Conservation (phyloP, 2,113 vertebrate genomes). For the Clupea harengus region DNA sequence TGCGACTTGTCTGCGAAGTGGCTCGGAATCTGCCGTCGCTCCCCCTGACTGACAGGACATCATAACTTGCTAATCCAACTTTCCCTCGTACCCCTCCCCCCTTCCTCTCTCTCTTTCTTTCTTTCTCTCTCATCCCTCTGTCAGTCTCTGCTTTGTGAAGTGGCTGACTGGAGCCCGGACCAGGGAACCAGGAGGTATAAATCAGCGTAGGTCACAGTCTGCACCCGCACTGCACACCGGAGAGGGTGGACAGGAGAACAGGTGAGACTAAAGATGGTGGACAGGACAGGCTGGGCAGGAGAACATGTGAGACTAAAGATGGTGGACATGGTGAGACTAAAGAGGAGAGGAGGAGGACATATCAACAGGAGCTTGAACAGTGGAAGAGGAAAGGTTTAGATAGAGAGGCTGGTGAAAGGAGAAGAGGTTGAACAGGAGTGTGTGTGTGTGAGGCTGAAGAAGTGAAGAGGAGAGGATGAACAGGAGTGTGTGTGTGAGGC, state of each 20-base stretch:
- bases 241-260: not conserved
- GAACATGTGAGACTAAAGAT: too few species aligned
- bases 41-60: slow-evolving; percentile 64
- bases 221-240: not conserved
- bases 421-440: too few species aligned
- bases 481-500: too few species aligned
- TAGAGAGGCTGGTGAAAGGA: too few species aligned
- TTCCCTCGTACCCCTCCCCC: slow-evolving; percentile 15
- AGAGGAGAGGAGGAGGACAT: not conserved
- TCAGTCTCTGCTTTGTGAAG: not conserved
- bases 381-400: too few species aligned
- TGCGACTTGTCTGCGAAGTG: slow-evolving; percentile 77
- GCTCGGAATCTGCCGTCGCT: slow-evolving; percentile 68
- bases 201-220: not conserved
- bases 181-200: not conserved
- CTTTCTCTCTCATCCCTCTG: not conserved
- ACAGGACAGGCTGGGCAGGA: not conserved
- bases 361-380: not conserved
- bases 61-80: slow-evolving; percentile 61
- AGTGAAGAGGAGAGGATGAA: too few species aligned
- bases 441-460: too few species aligned
- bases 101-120: not conserved
- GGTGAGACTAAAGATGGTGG: not conserved
- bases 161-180: not conserved
- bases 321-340: too few species aligned